These are phyloP conservation scores for Botrylloides violaceus DNA, from an alignment of 23 tunicate species.

Conservation along the genomic window DNA sequence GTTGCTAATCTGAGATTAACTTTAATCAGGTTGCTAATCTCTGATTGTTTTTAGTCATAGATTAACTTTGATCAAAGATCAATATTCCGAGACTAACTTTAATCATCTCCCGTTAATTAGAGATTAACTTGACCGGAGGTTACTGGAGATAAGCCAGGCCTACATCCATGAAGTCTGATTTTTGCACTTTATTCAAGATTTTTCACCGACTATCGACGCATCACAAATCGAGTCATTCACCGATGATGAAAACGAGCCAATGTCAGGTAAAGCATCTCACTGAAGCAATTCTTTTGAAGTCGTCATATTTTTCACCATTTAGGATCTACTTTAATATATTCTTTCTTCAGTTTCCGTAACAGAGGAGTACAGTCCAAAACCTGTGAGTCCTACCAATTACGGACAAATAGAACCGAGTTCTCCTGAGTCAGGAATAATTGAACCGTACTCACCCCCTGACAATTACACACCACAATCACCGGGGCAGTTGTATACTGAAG, in stretches of 20 bases:
- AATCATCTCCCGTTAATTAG: too few relatives aligned
- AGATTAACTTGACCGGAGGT: too few relatives aligned
- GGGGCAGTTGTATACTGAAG: neutral
- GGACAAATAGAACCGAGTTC: neutral
- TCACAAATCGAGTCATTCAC: conserved; percentile 77
- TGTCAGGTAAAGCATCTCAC: too few relatives aligned
- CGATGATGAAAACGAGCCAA: conserved; percentile 40
- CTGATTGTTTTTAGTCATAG: neutral
- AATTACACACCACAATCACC: conserved; percentile 13
- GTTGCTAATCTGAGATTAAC: too few relatives aligned
- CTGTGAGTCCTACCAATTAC: neutral
- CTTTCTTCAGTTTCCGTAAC: neutral
- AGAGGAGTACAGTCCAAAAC: conserved; percentile 2
- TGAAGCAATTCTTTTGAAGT: too few relatives aligned
- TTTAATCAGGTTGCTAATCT: neutral
- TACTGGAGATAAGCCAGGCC: too few relatives aligned
- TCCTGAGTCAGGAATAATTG: neutral
- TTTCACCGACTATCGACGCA: conserved; percentile 57
- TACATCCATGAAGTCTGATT: too few relatives aligned
- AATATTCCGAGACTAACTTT: too few relatives aligned
- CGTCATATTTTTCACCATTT: too few relatives aligned
- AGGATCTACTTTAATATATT: too few relatives aligned
- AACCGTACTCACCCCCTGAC: conserved; percentile 1
- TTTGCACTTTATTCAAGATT: conserved; percentile 18
- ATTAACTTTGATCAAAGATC: too few relatives aligned